Conservation (phyloP, 2,797 vertebrate species). For the Anniella stebbinsi region DNA sequence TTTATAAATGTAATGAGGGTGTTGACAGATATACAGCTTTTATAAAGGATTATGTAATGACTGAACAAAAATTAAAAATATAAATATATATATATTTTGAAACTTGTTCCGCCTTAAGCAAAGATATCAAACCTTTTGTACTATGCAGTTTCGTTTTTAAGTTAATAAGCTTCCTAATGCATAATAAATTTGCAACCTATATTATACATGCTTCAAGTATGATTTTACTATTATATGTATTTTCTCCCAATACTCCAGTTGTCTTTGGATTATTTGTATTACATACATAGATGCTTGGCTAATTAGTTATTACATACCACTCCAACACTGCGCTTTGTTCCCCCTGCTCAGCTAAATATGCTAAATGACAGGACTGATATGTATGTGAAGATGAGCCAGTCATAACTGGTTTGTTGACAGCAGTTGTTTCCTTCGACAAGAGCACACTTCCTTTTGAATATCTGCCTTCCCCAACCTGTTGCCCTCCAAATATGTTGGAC, state of each 20-base stretch:
- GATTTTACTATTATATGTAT: conserved; percentile 33
- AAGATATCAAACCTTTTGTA: conserved; percentile 81
- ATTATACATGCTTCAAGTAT: conserved; percentile 57
- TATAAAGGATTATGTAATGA: conserved; percentile 82
- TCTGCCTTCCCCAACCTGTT: too few relatives aligned
- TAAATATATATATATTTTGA: conserved; percentile 80
- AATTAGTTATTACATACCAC: not conserved
- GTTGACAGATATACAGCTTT: conserved; percentile 80
- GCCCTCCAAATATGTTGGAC: too few relatives aligned
- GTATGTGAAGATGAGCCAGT: not conserved
- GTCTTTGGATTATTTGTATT: not conserved
- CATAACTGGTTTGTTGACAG: not conserved
- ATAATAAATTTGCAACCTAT: conserved; percentile 80
- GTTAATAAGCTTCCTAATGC: conserved; percentile 79
- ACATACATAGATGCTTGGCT: not conserved
- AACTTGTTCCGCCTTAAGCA: conserved; percentile 75
- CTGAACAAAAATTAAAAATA: conserved; percentile 73
- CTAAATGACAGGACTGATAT: not conserved
- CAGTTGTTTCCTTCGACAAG: not conserved
- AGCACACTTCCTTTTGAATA: not conserved
- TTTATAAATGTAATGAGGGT: conserved; percentile 81
- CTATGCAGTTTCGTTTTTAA: conserved; percentile 77
- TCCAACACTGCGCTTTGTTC: not conserved
- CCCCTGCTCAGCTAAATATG: not conserved
- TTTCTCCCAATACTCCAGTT: not conserved